phyloP scores from a whole-genome alignment of 2,113 vertebrate species.

The Corythornis madagascariensis region DNA sequence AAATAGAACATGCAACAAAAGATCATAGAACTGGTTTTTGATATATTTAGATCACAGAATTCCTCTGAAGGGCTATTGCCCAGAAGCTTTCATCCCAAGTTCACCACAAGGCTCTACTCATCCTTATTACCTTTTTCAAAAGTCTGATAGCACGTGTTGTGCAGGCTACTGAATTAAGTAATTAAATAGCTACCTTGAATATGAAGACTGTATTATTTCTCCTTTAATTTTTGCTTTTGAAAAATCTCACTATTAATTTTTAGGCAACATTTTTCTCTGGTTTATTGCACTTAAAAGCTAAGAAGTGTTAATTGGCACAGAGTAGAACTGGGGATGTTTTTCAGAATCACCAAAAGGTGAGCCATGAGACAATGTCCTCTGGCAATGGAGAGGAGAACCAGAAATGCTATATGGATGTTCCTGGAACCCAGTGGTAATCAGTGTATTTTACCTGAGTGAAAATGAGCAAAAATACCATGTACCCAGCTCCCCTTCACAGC shows the following conservation, averaged over 20 bases:
- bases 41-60: neutral
- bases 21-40: neutral
- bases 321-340: neutral
- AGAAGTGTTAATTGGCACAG: too few relatives aligned
- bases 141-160: neutral
- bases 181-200: neutral
- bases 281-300: neutral
- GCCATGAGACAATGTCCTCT: neutral
- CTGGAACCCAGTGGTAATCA: neutral
- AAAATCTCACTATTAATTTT: neutral
- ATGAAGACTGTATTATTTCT: neutral
- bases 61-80: neutral
- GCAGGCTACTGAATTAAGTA: neutral
- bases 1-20: neutral
- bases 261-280: neutral
- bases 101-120: neutral
- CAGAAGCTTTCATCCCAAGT: neutral
- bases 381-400: neutral
- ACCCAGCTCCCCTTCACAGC: neutral
- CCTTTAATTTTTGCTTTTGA: neutral
- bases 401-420: neutral
- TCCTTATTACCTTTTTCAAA: neutral
- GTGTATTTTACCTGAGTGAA: neutral
- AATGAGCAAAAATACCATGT: accelerated
- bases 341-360: neutral